Percentiles rank a stretch among this genome's conserved stretches.
Conservation (phyloP, 2,113 vertebrate genomes). For the Syrrhaptes paradoxus region DNA sequence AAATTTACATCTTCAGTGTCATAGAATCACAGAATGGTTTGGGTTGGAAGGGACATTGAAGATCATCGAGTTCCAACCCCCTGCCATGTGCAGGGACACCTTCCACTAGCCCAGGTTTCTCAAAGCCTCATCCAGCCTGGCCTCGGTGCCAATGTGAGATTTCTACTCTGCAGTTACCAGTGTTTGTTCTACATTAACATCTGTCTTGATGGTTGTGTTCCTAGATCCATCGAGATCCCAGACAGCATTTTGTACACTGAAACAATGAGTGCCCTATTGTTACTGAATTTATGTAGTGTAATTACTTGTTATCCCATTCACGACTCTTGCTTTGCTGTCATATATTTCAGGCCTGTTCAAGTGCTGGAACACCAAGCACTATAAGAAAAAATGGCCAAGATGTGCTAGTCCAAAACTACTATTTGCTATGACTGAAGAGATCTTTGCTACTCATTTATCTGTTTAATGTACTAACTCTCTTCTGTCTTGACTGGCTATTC, state of each 20-base stretch:
- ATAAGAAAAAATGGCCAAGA: neutral
- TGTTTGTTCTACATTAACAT: neutral
- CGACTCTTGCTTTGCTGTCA: neutral
- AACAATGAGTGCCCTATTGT: neutral
- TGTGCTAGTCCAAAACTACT: neutral
- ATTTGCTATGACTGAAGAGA: neutral
- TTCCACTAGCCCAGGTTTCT: too few species aligned
- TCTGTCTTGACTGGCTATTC: neutral
- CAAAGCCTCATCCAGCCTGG: too few species aligned
- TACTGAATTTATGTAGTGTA: neutral
- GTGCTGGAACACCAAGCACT: neutral
- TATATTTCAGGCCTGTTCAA: neutral
- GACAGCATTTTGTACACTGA: neutral
- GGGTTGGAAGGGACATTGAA: too few species aligned
- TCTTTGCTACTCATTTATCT: neutral
- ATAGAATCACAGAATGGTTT: too few species aligned
- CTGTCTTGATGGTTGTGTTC: neutral
- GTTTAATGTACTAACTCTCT: neutral
- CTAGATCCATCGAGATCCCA: neutral
- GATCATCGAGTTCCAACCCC: too few species aligned
- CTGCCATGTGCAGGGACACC: too few species aligned
- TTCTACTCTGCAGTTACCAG: neutral
- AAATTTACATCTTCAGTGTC: neutral
- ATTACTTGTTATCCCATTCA: neutral
- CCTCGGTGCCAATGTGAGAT: neutral